A percentile compares a stretch with the other conserved stretches of the same genome.
Evolutionary conservation across 2,888 invertebrate genomes (phyloP).

Genomic region (Tipula lateralis): DNA sequence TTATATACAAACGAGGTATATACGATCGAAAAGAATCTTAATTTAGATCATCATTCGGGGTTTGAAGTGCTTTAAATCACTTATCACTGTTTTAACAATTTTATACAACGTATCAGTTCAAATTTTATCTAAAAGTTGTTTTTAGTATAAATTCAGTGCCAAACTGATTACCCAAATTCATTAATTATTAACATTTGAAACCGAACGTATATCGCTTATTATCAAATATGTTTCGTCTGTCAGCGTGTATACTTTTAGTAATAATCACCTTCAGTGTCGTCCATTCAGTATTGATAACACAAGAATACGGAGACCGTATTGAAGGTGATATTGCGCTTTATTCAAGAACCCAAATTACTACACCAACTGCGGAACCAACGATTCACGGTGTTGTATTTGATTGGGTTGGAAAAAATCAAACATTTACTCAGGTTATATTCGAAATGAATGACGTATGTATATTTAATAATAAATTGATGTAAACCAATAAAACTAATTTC

Average conservation of each 20-base stretch:
- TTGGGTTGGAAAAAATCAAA: not conserved
- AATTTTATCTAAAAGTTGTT: not conserved
- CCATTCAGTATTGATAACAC: not conserved
- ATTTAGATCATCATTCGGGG: too few species aligned
- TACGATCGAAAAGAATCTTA: too few species aligned
- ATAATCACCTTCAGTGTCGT: not conserved
- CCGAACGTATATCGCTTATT: not conserved
- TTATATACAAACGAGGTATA: too few species aligned
- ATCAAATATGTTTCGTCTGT: not conserved
- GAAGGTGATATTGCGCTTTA: not conserved
- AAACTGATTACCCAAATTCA: not conserved
- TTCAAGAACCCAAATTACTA: not conserved
- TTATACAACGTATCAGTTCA: too few species aligned
- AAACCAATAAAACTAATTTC: not conserved
- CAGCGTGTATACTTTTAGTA: not conserved
- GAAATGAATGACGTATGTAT: not conserved
- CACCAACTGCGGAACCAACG: not conserved
- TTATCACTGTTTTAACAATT: too few species aligned
- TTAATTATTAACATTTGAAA: not conserved
- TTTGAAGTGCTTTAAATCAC: too few species aligned
- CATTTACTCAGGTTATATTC: not conserved
- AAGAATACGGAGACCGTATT: not conserved
- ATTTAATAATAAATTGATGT: not conserved
- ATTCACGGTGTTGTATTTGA: not conserved
- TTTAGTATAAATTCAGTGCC: not conserved